Conservation (phyloP, 2,888 invertebrate species). For the Aphodius granarius region DNA sequence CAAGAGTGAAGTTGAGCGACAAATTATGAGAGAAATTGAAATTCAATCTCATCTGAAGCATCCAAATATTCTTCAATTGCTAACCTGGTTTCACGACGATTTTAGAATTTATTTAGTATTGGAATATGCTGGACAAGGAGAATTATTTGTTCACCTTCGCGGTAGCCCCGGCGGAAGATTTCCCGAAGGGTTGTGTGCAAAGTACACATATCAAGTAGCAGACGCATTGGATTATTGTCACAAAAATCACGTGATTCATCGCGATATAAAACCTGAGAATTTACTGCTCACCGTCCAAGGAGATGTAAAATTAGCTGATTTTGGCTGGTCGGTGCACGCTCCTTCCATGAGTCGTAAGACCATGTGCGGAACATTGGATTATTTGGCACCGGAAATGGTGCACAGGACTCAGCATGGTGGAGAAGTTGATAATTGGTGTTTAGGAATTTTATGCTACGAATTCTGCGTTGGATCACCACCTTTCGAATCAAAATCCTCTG, state of each 20-base stretch:
- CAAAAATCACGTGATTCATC: slow-evolving; percentile 82
- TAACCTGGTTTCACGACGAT: too few relatives aligned
- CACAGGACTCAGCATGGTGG: slow-evolving; percentile 78
- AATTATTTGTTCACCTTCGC: slow-evolving; percentile 79
- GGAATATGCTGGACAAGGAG: slow-evolving; percentile 86
- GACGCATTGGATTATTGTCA: slow-evolving; percentile 90
- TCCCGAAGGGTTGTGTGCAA: slow-evolving; percentile 69
- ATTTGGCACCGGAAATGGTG: slow-evolving; percentile 97
- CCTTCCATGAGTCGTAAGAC: slow-evolving; percentile 81
- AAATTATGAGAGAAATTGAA: slow-evolving; percentile 86
- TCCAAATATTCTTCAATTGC: too few relatives aligned
- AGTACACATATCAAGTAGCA: slow-evolving; percentile 87
- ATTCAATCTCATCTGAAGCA: too few relatives aligned
- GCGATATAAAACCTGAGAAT: slow-evolving; percentile 93
- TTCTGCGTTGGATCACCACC: slow-evolving; percentile 90
- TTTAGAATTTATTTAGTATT: too few relatives aligned
- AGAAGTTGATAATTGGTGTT: slow-evolving; percentile 91
- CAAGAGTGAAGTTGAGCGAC: slow-evolving; percentile 75
- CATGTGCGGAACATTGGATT: too few relatives aligned
- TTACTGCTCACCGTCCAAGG: too few relatives aligned
- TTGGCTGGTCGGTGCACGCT: too few relatives aligned
- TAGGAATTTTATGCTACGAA: too few relatives aligned
- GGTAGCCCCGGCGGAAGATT: too few relatives aligned
- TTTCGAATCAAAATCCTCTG: slow-evolving; percentile 77
- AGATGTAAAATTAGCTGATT: too few relatives aligned